Evolutionary conservation across 2,888 invertebrate species (phyloP).

Genomic region (Agriopis leucophaearia): DNA sequence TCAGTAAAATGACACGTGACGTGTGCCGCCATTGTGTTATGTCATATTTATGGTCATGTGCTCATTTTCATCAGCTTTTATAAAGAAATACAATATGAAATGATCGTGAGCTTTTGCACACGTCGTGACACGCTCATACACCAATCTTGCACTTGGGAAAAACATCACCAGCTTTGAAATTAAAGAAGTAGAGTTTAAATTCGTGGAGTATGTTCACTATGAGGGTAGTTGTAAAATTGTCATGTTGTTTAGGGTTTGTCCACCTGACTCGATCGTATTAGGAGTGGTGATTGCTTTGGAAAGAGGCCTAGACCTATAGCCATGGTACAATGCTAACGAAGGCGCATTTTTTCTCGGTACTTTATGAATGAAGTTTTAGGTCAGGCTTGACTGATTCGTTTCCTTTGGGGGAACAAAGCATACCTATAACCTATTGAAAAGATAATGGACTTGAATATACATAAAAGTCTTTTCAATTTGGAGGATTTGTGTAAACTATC

Average conservation of each 20-base stretch:
- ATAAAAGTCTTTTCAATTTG: too few species aligned
- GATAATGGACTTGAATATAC: background rate
- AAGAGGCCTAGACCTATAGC: constrained; percentile 58
- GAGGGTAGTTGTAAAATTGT: constrained; percentile 34
- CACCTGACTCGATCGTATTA: constrained; percentile 78
- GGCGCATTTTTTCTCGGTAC: constrained; percentile 44
- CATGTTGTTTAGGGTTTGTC: constrained; percentile 60
- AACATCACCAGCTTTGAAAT: constrained; percentile 30
- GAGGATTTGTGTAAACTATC: too few species aligned
- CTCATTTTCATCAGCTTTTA: constrained; percentile 76
- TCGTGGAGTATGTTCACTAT: constrained; percentile 9
- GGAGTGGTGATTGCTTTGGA: constrained; percentile 71
- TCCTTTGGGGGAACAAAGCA: constrained; percentile 28
- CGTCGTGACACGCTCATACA: constrained; percentile 53
- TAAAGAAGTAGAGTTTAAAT: constrained; percentile 38
- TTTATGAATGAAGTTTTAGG: constrained; percentile 35
- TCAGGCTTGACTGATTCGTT: constrained; percentile 28
- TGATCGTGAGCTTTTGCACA: constrained; percentile 75
- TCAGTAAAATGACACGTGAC: constrained; percentile 26
- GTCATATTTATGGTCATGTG: constrained; percentile 63
- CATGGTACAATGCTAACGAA: constrained; percentile 53
- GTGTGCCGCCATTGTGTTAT: constrained; percentile 20
- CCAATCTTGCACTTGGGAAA: background rate
- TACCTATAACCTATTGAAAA: background rate
- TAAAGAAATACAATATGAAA: constrained; percentile 73